Percentiles rank a stretch among this genome's conserved stretches.
Conservation (phyloP, 2,797 vertebrate species). For the Chanos chanos region DNA sequence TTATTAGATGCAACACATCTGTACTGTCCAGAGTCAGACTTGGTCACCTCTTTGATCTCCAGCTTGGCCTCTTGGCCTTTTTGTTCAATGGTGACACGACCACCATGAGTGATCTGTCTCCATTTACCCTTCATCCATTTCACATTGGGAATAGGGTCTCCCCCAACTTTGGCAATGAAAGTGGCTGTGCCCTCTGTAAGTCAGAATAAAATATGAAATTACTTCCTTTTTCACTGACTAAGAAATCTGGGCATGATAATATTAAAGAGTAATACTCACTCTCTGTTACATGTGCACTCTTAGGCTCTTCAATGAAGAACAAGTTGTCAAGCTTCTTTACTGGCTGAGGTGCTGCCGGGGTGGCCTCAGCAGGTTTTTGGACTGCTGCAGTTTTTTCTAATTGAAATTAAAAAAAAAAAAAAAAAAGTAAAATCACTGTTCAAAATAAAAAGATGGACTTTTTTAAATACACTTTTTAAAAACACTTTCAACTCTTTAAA, state of each 20-base stretch:
- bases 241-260: too few species aligned
- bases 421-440: not conserved
- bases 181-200: slow-evolving; percentile 77
- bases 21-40: slow-evolving; percentile 94
- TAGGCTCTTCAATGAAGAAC: slow-evolving; percentile 91
- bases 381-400: slow-evolving; percentile 72
- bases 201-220: slow-evolving; percentile 87
- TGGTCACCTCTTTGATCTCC: slow-evolving; percentile 88
- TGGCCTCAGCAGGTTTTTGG: slow-evolving; percentile 66
- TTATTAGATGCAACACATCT: slow-evolving; percentile 90
- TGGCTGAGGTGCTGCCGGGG: slow-evolving; percentile 65
- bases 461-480: not conserved
- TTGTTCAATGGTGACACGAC: slow-evolving; percentile 87
- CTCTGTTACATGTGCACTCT: slow-evolving; percentile 78
- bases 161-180: slow-evolving; percentile 94
- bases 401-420: not conserved
- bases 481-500: too few species aligned
- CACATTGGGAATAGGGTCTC: slow-evolving; percentile 93
- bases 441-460: not conserved
- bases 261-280: slow-evolving; percentile 74
- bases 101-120: slow-evolving; percentile 93
- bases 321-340: slow-evolving; percentile 72
- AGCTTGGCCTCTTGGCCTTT: slow-evolving; percentile 90
- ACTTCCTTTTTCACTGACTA: too few species aligned
- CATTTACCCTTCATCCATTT: slow-evolving; percentile 99